Percentiles rank a stretch among this genome's conserved stretches.
Conservation (phyloP, 2,113 vertebrate species). For the Catharus fuscescens region DNA sequence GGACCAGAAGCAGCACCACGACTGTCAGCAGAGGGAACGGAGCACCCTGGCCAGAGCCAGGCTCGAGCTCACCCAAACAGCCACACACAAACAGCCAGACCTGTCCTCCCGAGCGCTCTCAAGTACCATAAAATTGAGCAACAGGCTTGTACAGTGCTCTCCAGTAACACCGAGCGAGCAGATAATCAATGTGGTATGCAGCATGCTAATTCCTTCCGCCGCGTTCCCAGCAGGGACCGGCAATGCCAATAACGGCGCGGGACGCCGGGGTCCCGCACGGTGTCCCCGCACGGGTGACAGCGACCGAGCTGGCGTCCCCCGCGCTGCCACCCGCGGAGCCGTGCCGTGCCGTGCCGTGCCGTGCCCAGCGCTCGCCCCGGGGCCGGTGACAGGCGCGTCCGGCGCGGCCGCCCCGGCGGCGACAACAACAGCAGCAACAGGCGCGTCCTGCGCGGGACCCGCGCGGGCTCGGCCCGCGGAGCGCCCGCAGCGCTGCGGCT, state of each 20-base stretch:
- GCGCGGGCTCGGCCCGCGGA: neutral
- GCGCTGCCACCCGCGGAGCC: neutral
- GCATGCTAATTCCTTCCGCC: neutral
- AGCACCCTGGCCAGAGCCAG: rapidly evolving
- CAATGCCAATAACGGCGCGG: neutral
- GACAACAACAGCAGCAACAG: neutral
- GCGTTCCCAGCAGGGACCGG: neutral
- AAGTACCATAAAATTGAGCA: neutral
- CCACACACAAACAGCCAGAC: neutral
- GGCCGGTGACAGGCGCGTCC: neutral
- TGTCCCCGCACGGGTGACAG: neutral
- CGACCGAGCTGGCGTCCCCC: neutral
- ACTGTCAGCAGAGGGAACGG: rapidly evolving
- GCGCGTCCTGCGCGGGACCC: neutral
- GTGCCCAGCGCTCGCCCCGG: neutral
- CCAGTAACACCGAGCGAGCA: neutral
- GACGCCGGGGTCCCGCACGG: neutral
- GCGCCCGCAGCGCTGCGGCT: no score
- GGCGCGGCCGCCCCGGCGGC: no score
- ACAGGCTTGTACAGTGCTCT: neutral
- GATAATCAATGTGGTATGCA: neutral
- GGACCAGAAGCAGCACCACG: neutral
- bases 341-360: no score
- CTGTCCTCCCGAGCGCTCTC: neutral
- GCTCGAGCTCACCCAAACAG: neutral